Percentiles rank a stretch among this genome's conserved stretches.
Evolutionary conservation across 2,888 invertebrate species (phyloP).

Genomic region (Schrankia costaestrigalis): DNA sequence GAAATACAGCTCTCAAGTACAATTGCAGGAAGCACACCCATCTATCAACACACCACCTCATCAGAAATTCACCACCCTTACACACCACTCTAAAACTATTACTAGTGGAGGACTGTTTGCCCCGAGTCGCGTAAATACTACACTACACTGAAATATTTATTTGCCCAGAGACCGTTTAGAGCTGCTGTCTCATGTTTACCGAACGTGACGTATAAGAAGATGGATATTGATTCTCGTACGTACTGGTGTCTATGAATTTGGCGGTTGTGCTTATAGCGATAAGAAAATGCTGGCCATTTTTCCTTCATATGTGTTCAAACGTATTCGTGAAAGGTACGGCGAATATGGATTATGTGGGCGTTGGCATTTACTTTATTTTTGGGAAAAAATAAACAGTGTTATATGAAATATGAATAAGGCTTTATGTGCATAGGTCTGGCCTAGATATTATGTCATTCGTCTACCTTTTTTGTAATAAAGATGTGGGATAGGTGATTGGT

Average conservation of each 20-base stretch:
- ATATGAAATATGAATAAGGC: conserved; percentile 5
- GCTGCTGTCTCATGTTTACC: conserved; percentile 37
- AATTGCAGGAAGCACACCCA: background rate
- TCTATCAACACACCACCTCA: conserved; percentile 10
- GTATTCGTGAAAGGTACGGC: conserved; percentile 10
- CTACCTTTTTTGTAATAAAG: no score
- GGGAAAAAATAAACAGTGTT: background rate
- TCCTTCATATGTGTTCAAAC: conserved; percentile 20
- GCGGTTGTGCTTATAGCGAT: conserved; percentile 20
- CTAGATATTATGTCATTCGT: no score
- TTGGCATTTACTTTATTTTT: conserved; percentile 14
- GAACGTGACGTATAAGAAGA: conserved; percentile 45
- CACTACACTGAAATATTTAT: conserved; percentile 46
- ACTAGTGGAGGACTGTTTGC: conserved; percentile 20
- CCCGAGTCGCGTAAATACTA: conserved; percentile 42
- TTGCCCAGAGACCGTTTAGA: conserved; percentile 38
- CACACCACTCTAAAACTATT: conserved; percentile 27
- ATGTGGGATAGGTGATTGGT: no score
- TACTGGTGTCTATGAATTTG: conserved; percentile 34
- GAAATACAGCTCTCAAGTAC: background rate
- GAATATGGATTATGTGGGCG: conserved; percentile 21
- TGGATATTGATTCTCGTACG: conserved; percentile 34
- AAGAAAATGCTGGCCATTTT: conserved; percentile 29
- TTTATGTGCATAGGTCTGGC: background rate
- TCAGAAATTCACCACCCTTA: conserved; percentile 15